phyloP scores from a whole-genome alignment of 1,140 invertebrate genomes.

The Calephelis virginiensis region DNA sequence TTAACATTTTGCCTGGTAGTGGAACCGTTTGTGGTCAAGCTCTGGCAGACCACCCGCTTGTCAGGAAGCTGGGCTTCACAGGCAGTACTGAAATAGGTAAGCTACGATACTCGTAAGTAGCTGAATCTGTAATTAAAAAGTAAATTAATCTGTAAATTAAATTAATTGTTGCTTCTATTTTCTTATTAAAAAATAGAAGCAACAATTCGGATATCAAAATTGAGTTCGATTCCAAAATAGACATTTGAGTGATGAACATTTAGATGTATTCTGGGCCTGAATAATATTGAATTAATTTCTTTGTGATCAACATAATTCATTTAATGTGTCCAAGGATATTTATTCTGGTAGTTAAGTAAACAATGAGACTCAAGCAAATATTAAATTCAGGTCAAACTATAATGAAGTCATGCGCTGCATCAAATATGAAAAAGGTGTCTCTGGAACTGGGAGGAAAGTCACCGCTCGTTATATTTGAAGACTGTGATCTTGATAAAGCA shows the following conservation, averaged over 20 bases:
- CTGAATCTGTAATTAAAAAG: too few species aligned
- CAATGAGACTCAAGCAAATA: neutral
- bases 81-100: conserved; percentile 92
- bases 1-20: conserved; percentile 93
- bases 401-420: conserved; percentile 92
- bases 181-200: too few species aligned
- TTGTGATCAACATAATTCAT: too few species aligned
- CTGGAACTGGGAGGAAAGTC: conserved; percentile 97
- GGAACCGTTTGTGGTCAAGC: conserved; percentile 90
- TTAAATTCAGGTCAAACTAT: conserved; percentile 83
- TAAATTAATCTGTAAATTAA: too few species aligned
- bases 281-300: too few species aligned
- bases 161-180: too few species aligned
- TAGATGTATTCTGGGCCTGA: too few species aligned
- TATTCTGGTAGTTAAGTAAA: too few species aligned
- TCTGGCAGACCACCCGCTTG: conserved; percentile 88
- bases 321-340: too few species aligned
- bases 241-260: too few species aligned
- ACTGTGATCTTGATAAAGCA: conserved; percentile 95
- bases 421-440: conserved; percentile 96
- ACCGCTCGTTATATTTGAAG: conserved; percentile 94
- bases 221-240: too few species aligned
- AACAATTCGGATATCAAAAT: too few species aligned
- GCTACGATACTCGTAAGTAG: conserved; percentile 14
- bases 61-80: conserved; percentile 96